These are phyloP conservation scores for Tarsius wallacei DNA, from an alignment of 2,797 vertebrate genomes.

Conservation along the genomic window DNA sequence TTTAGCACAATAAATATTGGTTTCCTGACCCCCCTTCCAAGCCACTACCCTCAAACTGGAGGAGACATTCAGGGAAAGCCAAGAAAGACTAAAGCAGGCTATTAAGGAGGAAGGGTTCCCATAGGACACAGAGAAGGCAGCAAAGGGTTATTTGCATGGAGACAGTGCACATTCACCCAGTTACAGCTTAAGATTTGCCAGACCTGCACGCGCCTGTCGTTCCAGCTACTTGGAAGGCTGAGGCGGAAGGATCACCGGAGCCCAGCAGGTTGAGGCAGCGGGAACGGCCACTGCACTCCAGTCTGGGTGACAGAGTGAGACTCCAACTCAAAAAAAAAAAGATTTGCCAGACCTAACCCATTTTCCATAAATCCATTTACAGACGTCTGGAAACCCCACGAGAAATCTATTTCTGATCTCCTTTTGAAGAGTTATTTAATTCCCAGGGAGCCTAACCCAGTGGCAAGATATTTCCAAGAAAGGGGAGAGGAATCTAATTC, in stretches of 20 bases:
- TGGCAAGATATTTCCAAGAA: constrained; percentile 83
- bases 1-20: neutral
- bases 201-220: too few relatives aligned
- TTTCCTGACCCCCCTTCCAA: neutral
- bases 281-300: too few relatives aligned
- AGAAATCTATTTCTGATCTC: constrained; percentile 84
- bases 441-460: constrained; percentile 79
- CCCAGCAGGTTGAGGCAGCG: too few relatives aligned
- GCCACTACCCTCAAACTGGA: neutral
- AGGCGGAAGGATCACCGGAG: too few relatives aligned
- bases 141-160: constrained; percentile 16
- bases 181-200: constrained; percentile 59
- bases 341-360: constrained; percentile 74
- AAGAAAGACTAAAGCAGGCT: constrained; percentile 14
- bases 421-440: constrained; percentile 83
- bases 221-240: too few relatives aligned
- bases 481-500: constrained; percentile 79
- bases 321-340: too few relatives aligned
- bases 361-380: constrained; percentile 80
- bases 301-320: too few relatives aligned
- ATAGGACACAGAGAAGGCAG: neutral
- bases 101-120: constrained; percentile 41
- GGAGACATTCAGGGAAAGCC: neutral
- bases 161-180: neutral
- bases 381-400: constrained; percentile 70